Conservation (phyloP, 2,797 vertebrate genomes). For the Okamejei kenojei region DNA sequence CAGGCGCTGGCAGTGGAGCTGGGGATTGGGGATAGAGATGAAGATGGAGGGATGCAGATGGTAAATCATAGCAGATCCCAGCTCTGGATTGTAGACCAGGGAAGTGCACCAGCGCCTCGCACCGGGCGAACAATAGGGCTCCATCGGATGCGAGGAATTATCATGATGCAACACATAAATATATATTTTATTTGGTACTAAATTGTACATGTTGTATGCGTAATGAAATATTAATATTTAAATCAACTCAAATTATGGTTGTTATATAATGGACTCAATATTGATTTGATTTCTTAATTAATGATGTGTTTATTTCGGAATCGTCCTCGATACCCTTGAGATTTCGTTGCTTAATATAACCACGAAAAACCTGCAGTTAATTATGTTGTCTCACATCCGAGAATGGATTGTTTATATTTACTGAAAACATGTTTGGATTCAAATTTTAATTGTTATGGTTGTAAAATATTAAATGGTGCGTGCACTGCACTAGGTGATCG, state of each 20-base stretch:
- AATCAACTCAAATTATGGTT: neutral
- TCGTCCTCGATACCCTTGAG: conserved; percentile 21
- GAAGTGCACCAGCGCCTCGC: neutral
- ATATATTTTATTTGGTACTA: neutral
- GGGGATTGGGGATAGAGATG: conserved; percentile 40
- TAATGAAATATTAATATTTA: neutral
- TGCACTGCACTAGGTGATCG: neutral
- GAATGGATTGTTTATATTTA: neutral
- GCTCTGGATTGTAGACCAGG: conserved; percentile 42
- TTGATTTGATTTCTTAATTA: neutral
- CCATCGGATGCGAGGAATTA: neutral
- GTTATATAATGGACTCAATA: neutral
- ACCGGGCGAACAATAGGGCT: conserved; percentile 5
- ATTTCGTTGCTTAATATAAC: neutral
- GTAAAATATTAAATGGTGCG: neutral
- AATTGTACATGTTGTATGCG: too few relatives aligned
- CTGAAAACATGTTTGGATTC: neutral
- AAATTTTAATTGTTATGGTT: neutral
- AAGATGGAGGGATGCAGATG: conserved; percentile 58
- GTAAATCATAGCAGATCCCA: conserved; percentile 36
- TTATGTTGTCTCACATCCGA: neutral
- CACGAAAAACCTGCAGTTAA: neutral
- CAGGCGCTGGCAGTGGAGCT: neutral
- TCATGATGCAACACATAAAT: neutral
- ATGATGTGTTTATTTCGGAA: neutral